Conservation (phyloP, 2,888 invertebrate species). For the Cordilura impudica region DNA sequence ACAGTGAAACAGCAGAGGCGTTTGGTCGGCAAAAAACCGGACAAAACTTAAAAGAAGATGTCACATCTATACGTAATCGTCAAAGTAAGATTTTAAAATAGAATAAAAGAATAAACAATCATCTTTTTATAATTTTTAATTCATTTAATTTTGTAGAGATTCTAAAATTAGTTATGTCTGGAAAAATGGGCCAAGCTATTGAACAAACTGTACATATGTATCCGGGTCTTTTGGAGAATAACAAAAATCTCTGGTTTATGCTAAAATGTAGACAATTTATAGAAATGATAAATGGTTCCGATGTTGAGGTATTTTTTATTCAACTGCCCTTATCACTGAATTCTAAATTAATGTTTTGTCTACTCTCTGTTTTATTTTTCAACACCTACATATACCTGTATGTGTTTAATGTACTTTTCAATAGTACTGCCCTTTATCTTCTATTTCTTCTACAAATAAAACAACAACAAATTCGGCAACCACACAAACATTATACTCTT, state of each 20-base stretch:
- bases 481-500: slow-evolving; percentile 63
- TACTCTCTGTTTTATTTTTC: background rate
- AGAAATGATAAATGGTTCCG: slow-evolving; percentile 97
- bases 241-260: slow-evolving; percentile 94
- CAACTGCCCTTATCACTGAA: background rate
- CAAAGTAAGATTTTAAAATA: slow-evolving; percentile 87
- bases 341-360: slow-evolving; percentile 56
- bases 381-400: background rate
- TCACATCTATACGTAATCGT: slow-evolving; percentile 95
- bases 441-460: slow-evolving; percentile 72
- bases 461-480: slow-evolving; percentile 67
- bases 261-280: slow-evolving; percentile 99
- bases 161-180: slow-evolving; percentile 92
- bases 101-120: background rate
- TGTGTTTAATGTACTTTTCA: slow-evolving; percentile 57
- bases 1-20: slow-evolving; percentile 96
- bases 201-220: slow-evolving; percentile 92
- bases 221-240: slow-evolving; percentile 94
- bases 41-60: slow-evolving; percentile 93
- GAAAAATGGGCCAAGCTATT: slow-evolving; percentile 97
- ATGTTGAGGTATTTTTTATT: slow-evolving; percentile 82
- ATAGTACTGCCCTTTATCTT: slow-evolving; percentile 70
- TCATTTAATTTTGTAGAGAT: slow-evolving; percentile 84
- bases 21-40: slow-evolving; percentile 91
- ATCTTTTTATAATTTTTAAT: slow-evolving; percentile 12